Evolutionary conservation across 2,113 vertebrate genomes (phyloP).

Genomic region (Amblyornis subalaris): DNA sequence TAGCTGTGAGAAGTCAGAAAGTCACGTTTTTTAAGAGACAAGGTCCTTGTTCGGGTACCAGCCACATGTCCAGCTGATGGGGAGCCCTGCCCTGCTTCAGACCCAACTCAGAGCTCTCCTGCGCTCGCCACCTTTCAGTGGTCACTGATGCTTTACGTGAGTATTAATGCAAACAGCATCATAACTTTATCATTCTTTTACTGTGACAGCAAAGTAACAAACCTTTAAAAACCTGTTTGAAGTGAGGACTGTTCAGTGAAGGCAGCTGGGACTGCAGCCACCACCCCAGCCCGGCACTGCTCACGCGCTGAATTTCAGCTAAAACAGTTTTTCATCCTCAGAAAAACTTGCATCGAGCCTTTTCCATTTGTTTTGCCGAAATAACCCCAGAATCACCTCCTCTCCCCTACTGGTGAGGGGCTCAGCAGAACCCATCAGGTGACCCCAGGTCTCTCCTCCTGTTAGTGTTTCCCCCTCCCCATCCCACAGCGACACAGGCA

Average conservation of each 20-base stretch:
- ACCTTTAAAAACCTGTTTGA: neutral
- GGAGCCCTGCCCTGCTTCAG: neutral
- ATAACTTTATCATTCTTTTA: accelerated
- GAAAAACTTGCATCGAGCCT: neutral
- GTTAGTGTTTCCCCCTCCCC: neutral
- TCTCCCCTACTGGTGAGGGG: accelerated
- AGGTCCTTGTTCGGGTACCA: neutral
- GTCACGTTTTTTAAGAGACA: accelerated
- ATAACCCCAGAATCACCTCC: neutral
- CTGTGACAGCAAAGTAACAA: neutral
- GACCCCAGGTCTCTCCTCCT: neutral
- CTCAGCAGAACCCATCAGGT: accelerated
- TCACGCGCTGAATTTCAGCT: accelerated
- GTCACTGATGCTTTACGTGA: neutral
- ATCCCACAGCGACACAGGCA: accelerated
- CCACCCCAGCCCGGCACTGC: no score
- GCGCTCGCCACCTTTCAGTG: no score
- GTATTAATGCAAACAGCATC: accelerated
- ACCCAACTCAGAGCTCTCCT: neutral
- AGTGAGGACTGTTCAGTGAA: accelerated
- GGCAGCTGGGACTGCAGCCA: neutral
- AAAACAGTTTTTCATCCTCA: accelerated
- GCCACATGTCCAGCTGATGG: neutral
- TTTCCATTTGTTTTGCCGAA: neutral
- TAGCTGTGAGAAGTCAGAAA: neutral